These are phyloP conservation scores for Triplophysa bombifrons DNA, from an alignment of 2,797 vertebrate genomes.

Conservation along the genomic window DNA sequence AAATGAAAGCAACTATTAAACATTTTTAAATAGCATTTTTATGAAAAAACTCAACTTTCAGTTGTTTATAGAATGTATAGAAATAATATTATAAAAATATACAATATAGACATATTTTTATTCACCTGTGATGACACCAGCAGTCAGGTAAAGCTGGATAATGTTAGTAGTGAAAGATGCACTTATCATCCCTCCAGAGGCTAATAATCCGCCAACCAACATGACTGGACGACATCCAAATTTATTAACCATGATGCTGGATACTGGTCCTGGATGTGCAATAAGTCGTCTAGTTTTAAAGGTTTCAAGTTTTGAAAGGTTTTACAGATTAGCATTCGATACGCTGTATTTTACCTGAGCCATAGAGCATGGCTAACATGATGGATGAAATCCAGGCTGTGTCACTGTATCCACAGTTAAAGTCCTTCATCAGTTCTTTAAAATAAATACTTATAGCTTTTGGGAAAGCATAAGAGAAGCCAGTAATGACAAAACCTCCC, in stretches of 20 bases:
- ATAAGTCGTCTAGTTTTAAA: background rate
- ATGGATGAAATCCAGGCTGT: constrained; percentile 84
- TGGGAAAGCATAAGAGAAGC: constrained; percentile 83
- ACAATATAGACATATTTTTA: background rate
- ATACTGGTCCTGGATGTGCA: constrained; percentile 72
- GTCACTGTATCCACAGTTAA: constrained; percentile 80
- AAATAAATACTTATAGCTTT: constrained; percentile 84
- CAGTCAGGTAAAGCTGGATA: constrained; percentile 80
- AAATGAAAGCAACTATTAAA: too few species aligned
- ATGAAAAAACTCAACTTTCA: background rate
- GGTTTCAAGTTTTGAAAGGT: background rate
- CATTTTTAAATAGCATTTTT: background rate
- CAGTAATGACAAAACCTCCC: constrained; percentile 79
- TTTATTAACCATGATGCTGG: constrained; percentile 81
- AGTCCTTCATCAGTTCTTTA: constrained; percentile 79
- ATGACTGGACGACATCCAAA: constrained; percentile 83
- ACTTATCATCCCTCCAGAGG: constrained; percentile 79
- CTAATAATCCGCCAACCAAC: constrained; percentile 79
- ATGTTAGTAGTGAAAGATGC: constrained; percentile 81
- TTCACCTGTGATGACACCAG: constrained; percentile 80
- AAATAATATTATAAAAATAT: background rate
- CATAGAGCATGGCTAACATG: constrained; percentile 83
- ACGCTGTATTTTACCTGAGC: constrained; percentile 70
- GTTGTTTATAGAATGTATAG: background rate
- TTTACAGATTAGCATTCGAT: constrained; percentile 1